phyloP scores from a whole-genome alignment of 2,888 invertebrate species.

The Mesoligia furuncula region DNA sequence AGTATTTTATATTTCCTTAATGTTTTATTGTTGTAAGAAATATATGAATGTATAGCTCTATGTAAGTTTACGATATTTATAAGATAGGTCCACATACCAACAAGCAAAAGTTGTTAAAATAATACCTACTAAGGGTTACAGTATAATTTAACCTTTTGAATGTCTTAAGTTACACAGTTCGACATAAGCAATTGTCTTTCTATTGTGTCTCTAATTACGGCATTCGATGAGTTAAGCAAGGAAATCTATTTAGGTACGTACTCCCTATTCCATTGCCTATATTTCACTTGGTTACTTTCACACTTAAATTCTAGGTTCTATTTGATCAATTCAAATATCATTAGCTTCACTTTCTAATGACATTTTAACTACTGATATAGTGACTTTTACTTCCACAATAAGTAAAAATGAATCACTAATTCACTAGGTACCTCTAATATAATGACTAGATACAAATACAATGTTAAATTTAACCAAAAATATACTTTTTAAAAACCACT shows the following conservation, averaged over 20 bases:
- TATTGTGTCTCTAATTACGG: too few relatives aligned
- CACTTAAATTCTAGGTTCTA: conserved; percentile 6
- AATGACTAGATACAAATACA: neutral
- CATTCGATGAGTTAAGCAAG: too few relatives aligned
- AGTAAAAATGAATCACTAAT: neutral
- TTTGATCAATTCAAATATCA: conserved; percentile 17
- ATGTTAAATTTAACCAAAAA: neutral
- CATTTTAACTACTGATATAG: conserved; percentile 7
- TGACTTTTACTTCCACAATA: neutral
- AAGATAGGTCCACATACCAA: neutral
- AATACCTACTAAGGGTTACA: neutral
- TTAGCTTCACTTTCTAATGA: conserved; percentile 16
- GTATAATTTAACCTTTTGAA: too few relatives aligned
- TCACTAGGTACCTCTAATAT: neutral
- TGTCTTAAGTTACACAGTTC: too few relatives aligned
- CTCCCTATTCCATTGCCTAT: neutral
- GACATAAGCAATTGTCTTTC: too few relatives aligned
- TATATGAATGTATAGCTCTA: neutral
- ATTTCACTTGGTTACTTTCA: neutral
- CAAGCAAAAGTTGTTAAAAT: neutral
- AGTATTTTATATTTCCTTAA: neutral
- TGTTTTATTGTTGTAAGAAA: neutral
- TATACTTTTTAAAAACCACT: neutral
- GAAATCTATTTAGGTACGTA: neutral
- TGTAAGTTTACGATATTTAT: neutral